Evolutionary conservation across 2,113 vertebrate genomes (phyloP), one percentile per base, ranked within the genome.

Genomic region (Grammomys surdaster): DNA sequence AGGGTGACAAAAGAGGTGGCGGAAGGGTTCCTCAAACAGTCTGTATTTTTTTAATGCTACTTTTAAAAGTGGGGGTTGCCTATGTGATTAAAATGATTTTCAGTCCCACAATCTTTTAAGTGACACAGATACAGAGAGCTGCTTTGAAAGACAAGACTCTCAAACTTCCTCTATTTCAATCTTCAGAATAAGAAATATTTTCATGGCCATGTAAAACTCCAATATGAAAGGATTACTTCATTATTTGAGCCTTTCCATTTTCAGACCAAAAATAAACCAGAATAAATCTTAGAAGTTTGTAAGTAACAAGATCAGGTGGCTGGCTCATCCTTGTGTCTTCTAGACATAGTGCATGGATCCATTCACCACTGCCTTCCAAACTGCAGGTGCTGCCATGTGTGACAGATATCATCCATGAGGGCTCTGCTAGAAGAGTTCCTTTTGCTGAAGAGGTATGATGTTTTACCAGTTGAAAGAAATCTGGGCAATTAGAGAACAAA

Each of bases 401-500:
- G 98, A 97, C 97, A 97, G 87, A 96, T 91, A 96, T 93, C 98
- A 92, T 98, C 98, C 98, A 97, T 97, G 98, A 97, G 96, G 98
- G 88, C 97, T 98, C 98, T 98, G 97, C 96, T 97, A 98, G 97
- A 96, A 90, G 97, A 97, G 81, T 91, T 98, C 97, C 98, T 98
- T 97, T 97, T 97, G 97, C 96, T 97, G 98, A 97, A 97, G 97
- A 94, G 96, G 97, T 95, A 96, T 95, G 97, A 96, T 97, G 98
- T 97, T 96, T 97, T 97, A 97, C 97, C 98, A 97, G 98, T 97
- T 98, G 97, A 98, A 98, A 98, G 98, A 97, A 97, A 97, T 98
- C 98, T 98, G 98, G 97, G 97, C 98, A 97, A 97, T 98, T 98
- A 98, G 94, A 98, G 97, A 97, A 98, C 97, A 98, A 97, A 97